Conservation (phyloP, 2,797 vertebrate genomes). For the Esox masquinongy region DNA sequence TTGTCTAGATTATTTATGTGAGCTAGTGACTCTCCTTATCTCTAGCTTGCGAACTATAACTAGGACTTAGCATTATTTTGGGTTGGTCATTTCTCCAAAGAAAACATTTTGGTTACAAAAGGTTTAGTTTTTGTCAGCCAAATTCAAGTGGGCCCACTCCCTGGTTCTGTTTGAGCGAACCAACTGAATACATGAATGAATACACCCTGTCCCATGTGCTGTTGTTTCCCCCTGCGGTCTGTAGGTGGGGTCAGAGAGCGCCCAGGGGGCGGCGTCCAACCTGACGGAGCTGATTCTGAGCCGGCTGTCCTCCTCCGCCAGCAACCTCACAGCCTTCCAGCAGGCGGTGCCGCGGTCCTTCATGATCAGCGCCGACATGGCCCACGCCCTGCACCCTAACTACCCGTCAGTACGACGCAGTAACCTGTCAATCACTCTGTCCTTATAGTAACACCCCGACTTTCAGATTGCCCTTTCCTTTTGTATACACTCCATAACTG, state of each 20-base stretch:
- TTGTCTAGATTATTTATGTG: background rate
- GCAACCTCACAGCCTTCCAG: conserved; percentile 88
- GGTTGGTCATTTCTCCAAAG: too few relatives aligned
- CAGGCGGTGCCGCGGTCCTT: conserved; percentile 90
- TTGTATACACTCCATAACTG: background rate
- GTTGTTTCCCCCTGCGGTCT: background rate
- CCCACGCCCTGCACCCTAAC: conserved; percentile 95
- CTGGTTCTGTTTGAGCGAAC: too few relatives aligned
- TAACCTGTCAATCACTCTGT: background rate
- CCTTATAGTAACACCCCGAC: background rate
- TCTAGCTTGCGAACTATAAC: background rate
- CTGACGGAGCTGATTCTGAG: conserved; percentile 91
- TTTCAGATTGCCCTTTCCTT: conserved; percentile 29
- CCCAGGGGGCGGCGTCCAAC: conserved; percentile 91
- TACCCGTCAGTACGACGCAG: conserved; percentile 81
- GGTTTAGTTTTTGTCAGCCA: too few relatives aligned
- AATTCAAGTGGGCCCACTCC: too few relatives aligned
- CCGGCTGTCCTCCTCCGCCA: conserved; percentile 79
- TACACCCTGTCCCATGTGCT: background rate
- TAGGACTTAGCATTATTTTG: background rate
- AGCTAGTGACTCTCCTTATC: background rate
- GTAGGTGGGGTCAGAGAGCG: conserved; percentile 93
- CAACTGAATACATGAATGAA: too few relatives aligned
- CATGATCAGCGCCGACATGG: conserved; percentile 98
- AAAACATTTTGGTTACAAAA: too few relatives aligned